A percentile compares a stretch with the other conserved stretches of the same genome.
phyloP scores from a whole-genome alignment of 2,113 vertebrate species.

The Prochilodus magdalenae region DNA sequence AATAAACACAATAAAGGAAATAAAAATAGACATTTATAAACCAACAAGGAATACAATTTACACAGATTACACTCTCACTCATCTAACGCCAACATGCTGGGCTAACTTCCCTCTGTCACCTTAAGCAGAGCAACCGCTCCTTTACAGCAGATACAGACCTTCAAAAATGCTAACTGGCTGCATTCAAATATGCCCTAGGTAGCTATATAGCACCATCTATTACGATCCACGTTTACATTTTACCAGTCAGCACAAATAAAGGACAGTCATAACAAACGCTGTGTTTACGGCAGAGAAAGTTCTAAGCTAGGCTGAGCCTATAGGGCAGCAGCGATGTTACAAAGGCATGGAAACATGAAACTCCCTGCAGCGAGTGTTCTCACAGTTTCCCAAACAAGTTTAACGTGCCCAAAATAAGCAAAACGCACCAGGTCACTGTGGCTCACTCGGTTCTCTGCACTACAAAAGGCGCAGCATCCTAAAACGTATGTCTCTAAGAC shows the following conservation, averaged over 20 bases:
- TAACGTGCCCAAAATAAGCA: conserved; percentile 12
- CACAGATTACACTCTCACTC: not conserved
- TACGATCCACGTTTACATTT: conserved; percentile 20
- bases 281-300: conserved; percentile 12
- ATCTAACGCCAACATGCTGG: not conserved
- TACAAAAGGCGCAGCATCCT: conserved; percentile 29
- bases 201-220: conserved; percentile 28
- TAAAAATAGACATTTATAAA: too few relatives aligned
- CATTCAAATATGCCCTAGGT: conserved; percentile 30
- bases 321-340: not conserved
- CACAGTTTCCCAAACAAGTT: conserved; percentile 5
- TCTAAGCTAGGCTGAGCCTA: not conserved
- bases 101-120: not conserved
- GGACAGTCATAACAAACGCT: conserved; percentile 18
- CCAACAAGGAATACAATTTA: too few relatives aligned
- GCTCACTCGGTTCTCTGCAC: not conserved
- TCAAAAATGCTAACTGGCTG: conserved; percentile 21
- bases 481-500: conserved; percentile 30
- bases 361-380: not conserved
- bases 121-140: not conserved
- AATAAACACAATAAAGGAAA: too few relatives aligned
- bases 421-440: not conserved
- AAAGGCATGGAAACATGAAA: not conserved
- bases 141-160: not conserved
- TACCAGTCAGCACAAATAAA: conserved; percentile 28